Base-by-base conservation (phyloP, 2,797 vertebrate species). In the Phalloptychus januarius region DNA sequence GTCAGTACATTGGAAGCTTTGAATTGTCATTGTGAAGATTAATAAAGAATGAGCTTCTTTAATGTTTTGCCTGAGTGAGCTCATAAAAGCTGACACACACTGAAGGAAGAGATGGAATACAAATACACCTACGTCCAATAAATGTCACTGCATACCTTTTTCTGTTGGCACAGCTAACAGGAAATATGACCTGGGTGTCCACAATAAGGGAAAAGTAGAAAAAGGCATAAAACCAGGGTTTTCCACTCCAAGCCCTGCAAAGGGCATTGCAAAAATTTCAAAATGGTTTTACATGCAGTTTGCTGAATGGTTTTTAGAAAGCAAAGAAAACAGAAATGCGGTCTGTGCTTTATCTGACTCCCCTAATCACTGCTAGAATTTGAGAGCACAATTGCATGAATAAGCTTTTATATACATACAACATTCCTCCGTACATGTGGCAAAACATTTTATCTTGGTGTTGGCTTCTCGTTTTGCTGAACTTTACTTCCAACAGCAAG, bases 1-100 rank as follows among this genome's bases (percentile, higher is more conserved):
- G 86, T 86, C 78, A 45, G 78, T 86, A 86, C 84, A 86, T 91
- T 71, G 74, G 86, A 92, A 88, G 91, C 89, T 92, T 93, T 93
- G 91, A 94, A 92, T 94, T 93, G 94, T 95, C 93, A 94, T 92
- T 88, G 90, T 91, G 87, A 83, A 80, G 92, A 95, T 95, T 95
- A 96, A 95, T 95, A 96, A 95, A 94, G 91, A 94, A 95, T 95
- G 94, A 93, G 92, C 85, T 91, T 90, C 91, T 95, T 95, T 94
- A 95, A 95, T 94, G 93, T 94, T 92, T 92, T 79, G 91, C 93
- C 89, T 90, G 92, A 94, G 89, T 88, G 86, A 94, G 92, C 92
- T 93, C 93, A 94, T 95, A 94, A 95, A 95, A 93, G 87, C 90
- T 80, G 85, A 95, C 92, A 88, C 88, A 90, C 81, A 89, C 85